These are phyloP conservation scores for Nemoura dubitans DNA, from an alignment of 2,888 invertebrate species.

Conservation along the genomic window DNA sequence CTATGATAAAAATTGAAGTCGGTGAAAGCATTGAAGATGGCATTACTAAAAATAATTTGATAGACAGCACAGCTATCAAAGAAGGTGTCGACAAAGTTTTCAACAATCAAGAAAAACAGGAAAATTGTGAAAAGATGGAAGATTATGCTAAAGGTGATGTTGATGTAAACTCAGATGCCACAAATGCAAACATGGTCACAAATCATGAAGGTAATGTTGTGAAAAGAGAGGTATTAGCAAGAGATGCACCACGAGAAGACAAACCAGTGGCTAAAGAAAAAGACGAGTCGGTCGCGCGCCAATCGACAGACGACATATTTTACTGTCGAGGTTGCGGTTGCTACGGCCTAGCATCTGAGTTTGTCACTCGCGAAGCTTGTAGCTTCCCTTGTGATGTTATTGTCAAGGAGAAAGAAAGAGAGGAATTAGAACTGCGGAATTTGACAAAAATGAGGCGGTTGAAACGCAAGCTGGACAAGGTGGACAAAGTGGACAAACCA, in stretches of 20 bases:
- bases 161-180: neutral
- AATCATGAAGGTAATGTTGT: neutral
- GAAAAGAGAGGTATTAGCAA: constrained; percentile 55
- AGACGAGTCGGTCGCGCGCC: neutral
- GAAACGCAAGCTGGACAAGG: constrained; percentile 36
- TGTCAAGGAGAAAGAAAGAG: constrained; percentile 50
- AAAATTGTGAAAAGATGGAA: constrained; percentile 8
- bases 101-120: constrained; percentile 16
- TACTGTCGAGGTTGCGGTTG: constrained; percentile 86
- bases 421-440: constrained; percentile 42
- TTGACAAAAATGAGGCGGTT: constrained; percentile 1
- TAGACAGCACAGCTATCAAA: constrained; percentile 8
- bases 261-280: neutral
- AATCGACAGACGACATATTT: constrained; percentile 71
- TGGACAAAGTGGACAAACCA: constrained; percentile 23
- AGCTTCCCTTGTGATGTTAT: constrained; percentile 69
- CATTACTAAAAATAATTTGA: constrained; percentile 28
- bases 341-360: constrained; percentile 84
- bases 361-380: constrained; percentile 80
- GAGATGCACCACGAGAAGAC: neutral
- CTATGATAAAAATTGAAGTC: constrained; percentile 51
- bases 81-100: constrained; percentile 28
- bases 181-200: neutral
- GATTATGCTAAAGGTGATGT: neutral
- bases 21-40: constrained; percentile 56